A percentile compares a stretch with the other conserved stretches of the same genome.
Evolutionary conservation across 1,140 invertebrate genomes (phyloP).

Genomic region (Camponotus floridanus): DNA sequence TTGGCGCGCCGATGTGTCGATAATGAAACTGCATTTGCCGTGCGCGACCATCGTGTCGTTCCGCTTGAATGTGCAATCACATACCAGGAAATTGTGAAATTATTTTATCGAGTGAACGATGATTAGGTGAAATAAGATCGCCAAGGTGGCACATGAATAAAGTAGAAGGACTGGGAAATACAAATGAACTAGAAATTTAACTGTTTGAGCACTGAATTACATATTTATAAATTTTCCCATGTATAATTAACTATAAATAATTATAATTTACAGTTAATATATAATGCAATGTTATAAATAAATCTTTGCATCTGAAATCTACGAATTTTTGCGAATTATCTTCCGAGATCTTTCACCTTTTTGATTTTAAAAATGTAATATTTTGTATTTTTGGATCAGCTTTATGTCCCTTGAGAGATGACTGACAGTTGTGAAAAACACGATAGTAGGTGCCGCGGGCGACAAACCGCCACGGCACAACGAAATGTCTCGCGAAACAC

Average conservation of each 20-base stretch:
- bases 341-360: neutral
- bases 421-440: slow-evolving; percentile 54
- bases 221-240: neutral
- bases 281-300: no score
- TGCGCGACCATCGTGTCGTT: slow-evolving; percentile 2
- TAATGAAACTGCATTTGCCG: slow-evolving; percentile 46
- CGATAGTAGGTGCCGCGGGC: slow-evolving; percentile 23
- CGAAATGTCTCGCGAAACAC: slow-evolving; percentile 57
- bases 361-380: slow-evolving; percentile 1
- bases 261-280: neutral
- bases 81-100: neutral
- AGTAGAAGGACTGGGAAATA: no score
- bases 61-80: slow-evolving; percentile 20
- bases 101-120: neutral
- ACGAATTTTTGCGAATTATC: neutral
- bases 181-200: neutral
- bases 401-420: slow-evolving; percentile 1
- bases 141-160: neutral
- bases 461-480: slow-evolving; percentile 47
- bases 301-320: neutral
- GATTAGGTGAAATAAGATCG: neutral
- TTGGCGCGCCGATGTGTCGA: slow-evolving; percentile 22
- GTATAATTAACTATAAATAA: neutral
- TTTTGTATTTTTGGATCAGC: neutral
- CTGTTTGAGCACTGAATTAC: no score